phyloP scores from a whole-genome alignment of 1,140 invertebrate species.

The Drosophila simulans region DNA sequence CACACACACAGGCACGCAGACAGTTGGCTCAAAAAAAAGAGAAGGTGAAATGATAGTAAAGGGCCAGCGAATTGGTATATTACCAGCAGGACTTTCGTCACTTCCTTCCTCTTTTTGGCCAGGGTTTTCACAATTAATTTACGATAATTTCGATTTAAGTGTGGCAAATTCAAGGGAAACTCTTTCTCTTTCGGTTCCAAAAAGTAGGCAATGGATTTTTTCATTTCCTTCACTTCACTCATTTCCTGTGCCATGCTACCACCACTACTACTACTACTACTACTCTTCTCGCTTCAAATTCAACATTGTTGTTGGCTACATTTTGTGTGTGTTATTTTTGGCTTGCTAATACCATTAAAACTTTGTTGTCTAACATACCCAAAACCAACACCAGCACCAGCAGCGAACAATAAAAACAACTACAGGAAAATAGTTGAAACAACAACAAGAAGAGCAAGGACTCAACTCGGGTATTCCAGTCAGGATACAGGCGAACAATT shows the following conservation, averaged over 20 bases:
- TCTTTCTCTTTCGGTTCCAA: slow-evolving; percentile 4
- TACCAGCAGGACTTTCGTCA: slow-evolving; percentile 5
- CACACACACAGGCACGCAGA: too few relatives aligned
- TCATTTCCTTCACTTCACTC: slow-evolving; percentile 9
- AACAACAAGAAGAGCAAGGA: slow-evolving; percentile 20
- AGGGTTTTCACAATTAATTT: slow-evolving; percentile 64
- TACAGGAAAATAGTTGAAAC: slow-evolving; percentile 12
- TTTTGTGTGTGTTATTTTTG: slow-evolving; percentile 74
- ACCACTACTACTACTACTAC: background rate
- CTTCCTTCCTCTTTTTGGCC: background rate
- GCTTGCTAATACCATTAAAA: slow-evolving; percentile 79
- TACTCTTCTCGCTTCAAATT: slow-evolving; percentile 3
- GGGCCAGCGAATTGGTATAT: slow-evolving; percentile 30
- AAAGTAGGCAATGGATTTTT: slow-evolving; percentile 57
- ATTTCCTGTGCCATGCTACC: background rate
- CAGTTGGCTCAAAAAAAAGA: background rate
- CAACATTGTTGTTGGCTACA: slow-evolving; percentile 23
- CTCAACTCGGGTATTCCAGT: slow-evolving; percentile 21
- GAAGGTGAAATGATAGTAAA: background rate
- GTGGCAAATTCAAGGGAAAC: slow-evolving; percentile 31
- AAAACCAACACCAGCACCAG: slow-evolving; percentile 40
- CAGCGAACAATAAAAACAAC: background rate
- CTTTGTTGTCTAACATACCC: slow-evolving; percentile 75
- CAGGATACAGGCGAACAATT: slow-evolving; percentile 37
- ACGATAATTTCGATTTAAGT: slow-evolving; percentile 72